These are phyloP conservation scores for Melierax canorus DNA, from an alignment of 2,113 vertebrate species.

Conservation along the genomic window DNA sequence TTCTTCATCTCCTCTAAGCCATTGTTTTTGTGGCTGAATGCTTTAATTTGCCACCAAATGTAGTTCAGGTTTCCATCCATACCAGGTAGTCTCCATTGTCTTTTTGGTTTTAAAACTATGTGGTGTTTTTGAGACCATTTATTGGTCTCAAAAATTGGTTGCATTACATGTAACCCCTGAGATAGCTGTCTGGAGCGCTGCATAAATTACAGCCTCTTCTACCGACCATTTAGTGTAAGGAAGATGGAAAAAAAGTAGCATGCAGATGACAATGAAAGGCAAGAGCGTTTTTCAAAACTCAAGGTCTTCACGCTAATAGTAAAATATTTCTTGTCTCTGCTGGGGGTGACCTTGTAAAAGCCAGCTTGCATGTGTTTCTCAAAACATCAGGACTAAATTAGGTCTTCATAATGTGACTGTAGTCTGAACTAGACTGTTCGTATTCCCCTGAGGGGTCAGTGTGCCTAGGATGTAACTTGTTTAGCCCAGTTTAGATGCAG, in stretches of 20 bases:
- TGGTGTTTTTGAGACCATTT: background rate
- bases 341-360: conserved; percentile 34
- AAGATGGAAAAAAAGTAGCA: background rate
- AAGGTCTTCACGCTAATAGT: background rate
- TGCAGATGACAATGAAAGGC: background rate
- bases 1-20: background rate
- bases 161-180: background rate
- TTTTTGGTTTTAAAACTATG: background rate
- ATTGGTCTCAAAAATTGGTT: background rate
- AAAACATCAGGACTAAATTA: conserved; percentile 21
- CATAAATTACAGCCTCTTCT: background rate
- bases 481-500: conserved; percentile 12
- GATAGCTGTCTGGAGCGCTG: background rate
- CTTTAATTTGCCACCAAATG: background rate
- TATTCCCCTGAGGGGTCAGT: background rate
- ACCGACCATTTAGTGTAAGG: background rate
- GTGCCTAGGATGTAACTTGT: background rate
- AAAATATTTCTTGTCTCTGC: background rate
- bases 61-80: background rate
- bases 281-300: background rate
- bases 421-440: background rate
- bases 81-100: background rate
- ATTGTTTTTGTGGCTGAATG: background rate
- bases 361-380: background rate
- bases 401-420: background rate